phyloP scores from a whole-genome alignment of 2,113 vertebrate species.

The Dipodomys spectabilis region DNA sequence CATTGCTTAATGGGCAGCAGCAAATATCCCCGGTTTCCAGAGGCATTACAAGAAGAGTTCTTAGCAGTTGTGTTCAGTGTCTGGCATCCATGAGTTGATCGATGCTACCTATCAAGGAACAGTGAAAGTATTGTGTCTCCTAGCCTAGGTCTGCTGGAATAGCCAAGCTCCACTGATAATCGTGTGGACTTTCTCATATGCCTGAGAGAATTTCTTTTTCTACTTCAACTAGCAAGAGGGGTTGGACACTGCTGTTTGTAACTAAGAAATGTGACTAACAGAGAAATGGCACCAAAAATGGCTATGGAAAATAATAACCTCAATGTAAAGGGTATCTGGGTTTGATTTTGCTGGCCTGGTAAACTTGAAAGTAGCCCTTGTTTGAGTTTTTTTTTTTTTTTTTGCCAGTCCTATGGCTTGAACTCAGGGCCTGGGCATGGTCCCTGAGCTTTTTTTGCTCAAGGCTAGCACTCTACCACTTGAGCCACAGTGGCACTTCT shows the following conservation, averaged over 20 bases:
- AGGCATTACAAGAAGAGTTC: not conserved
- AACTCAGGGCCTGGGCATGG: too few species aligned
- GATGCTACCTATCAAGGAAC: not conserved
- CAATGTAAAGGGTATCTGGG: not conserved
- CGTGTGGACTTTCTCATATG: not conserved
- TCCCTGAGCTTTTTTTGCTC: too few species aligned
- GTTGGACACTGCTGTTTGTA: not conserved
- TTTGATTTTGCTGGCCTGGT: not conserved
- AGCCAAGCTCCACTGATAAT: not conserved
- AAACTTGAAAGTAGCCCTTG: not conserved
- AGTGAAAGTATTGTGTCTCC: not conserved
- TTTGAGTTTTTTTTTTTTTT: too few species aligned
- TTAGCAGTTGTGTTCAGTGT: not conserved
- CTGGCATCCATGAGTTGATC: not conserved
- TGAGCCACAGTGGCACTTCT: too few species aligned
- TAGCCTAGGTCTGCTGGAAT: not conserved
- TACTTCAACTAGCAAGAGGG: not conserved
- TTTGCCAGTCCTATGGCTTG: too few species aligned
- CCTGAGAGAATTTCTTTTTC: not conserved
- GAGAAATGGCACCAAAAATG: not conserved
- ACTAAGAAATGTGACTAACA: slow-evolving; percentile 13
- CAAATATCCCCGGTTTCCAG: not conserved
- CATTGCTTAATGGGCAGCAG: not conserved
- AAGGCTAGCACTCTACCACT: too few species aligned
- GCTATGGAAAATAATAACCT: not conserved